Evolutionary conservation across 92 coral and sea anemone genomes (phyloP), one percentile per base, ranked within the genome.

Genomic region (Scolanthus callimorphus): DNA sequence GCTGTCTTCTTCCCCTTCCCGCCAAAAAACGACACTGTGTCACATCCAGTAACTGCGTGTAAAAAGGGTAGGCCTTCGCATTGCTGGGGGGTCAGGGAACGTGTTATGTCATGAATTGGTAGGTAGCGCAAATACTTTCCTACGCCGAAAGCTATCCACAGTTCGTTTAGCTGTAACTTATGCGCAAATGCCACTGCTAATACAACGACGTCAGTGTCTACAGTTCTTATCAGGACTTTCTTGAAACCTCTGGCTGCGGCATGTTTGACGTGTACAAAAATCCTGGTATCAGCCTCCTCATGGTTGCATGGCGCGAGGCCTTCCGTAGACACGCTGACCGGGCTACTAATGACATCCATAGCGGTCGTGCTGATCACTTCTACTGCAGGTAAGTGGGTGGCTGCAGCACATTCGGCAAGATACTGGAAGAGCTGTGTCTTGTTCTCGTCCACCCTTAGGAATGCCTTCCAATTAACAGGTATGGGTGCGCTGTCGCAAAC

Each of bases 181-280:
- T 38, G 49, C 20, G n/a, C 27, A 23, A 37, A n/a, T 1, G 70
- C 63, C 2, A 67, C 19, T 19, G 72, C 73, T 13, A 74, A 60
- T 11, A 67, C 56, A 38, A 78, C 78, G 52, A 84, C 91, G 39
- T 70, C 81, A 4, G 81, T 72, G 24, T 84, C 85, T 12, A 55
- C 77, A 0, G 81, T 77, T 27, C 69, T 39, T n/a, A n/a, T n/a
- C 10, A 52, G 25, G 51, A 78, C 44, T 39, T 49, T 63, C 20
- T 49, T 43, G 30, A 55, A 17, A 20, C 79, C 73, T 4, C 26
- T 12, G 27, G 23, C 29, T 48, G 70, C 13, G 19, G 82, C 83
- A 69, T 81, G 73, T 26, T 29, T 59, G 0, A 45, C 86, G 55
- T 85, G 86, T 21, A 85, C 29, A 12, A 83, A 37, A 17, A 83